phyloP scores from a whole-genome alignment of 2,797 vertebrate genomes.

The Macropodus opercularis region DNA sequence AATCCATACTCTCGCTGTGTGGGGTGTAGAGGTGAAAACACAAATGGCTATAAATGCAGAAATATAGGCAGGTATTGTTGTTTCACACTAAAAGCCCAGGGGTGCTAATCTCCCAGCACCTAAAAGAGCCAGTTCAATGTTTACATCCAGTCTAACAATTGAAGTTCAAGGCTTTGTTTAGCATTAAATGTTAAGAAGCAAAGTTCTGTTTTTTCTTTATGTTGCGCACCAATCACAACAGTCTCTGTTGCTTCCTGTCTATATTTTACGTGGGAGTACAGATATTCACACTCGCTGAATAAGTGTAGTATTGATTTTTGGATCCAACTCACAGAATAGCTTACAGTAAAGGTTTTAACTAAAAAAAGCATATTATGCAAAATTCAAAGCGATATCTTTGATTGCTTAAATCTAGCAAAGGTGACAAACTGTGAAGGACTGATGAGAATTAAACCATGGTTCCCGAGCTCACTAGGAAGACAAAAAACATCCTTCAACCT shows the following conservation, averaged over 20 bases:
- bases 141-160: not conserved
- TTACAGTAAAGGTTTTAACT: too few species aligned
- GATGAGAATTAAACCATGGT: not conserved
- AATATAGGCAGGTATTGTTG: slow-evolving; percentile 1
- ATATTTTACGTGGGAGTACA: too few species aligned
- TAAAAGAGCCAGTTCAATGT: slow-evolving; percentile 18
- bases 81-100: not conserved
- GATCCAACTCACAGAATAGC: not conserved
- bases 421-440: not conserved
- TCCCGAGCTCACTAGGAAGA: not conserved
- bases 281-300: too few species aligned
- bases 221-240: not conserved
- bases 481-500: not conserved
- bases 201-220: not conserved
- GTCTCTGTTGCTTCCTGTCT: not conserved
- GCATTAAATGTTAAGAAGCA: not conserved
- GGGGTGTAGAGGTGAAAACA: slow-evolving; percentile 19
- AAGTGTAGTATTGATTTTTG: not conserved
- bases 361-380: not conserved
- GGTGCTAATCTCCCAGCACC: slow-evolving; percentile 16
- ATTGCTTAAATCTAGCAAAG: not conserved
- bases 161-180: not conserved
- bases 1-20: slow-evolving; percentile 30
- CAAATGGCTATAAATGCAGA: slow-evolving; percentile 1
- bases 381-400: too few species aligned